Evolutionary conservation across 1,140 invertebrate species (phyloP).

Genomic region (Trypoxylus dichotomus): DNA sequence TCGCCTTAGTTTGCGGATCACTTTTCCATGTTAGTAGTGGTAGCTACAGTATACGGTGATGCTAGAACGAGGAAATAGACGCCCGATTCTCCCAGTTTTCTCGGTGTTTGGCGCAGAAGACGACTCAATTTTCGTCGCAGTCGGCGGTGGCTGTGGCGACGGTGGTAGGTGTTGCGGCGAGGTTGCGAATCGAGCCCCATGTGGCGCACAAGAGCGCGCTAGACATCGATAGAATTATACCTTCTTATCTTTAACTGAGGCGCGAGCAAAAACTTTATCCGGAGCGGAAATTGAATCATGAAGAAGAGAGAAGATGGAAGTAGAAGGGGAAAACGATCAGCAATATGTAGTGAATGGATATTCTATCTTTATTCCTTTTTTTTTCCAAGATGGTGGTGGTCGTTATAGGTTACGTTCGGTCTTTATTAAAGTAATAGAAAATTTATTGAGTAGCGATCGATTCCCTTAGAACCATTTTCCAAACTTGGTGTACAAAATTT

Average conservation of each 20-base stretch:
- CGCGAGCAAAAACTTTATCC: background rate
- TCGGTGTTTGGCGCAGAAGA: background rate
- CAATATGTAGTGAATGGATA: background rate
- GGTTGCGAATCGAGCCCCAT: background rate
- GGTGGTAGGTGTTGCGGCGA: background rate
- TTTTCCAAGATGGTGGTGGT: background rate
- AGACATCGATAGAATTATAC: background rate
- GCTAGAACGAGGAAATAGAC: background rate
- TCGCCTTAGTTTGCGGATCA: background rate
- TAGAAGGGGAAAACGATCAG: too few species aligned
- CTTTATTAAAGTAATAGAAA: too few species aligned
- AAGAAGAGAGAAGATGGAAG: background rate
- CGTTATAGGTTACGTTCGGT: too few species aligned
- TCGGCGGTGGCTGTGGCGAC: background rate
- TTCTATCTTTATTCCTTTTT: background rate
- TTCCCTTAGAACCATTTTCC: too few species aligned
- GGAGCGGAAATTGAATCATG: conserved; percentile 15
- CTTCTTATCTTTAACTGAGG: conserved; percentile 19
- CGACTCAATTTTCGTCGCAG: background rate
- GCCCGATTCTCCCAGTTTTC: background rate
- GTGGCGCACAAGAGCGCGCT: background rate
- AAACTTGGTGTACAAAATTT: too few species aligned
- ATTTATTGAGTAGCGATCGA: too few species aligned
- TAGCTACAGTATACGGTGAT: background rate
- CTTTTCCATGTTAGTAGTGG: background rate